Evolutionary conservation across 2,113 vertebrate species (phyloP).

Genomic region (Megaceryle maxima): DNA sequence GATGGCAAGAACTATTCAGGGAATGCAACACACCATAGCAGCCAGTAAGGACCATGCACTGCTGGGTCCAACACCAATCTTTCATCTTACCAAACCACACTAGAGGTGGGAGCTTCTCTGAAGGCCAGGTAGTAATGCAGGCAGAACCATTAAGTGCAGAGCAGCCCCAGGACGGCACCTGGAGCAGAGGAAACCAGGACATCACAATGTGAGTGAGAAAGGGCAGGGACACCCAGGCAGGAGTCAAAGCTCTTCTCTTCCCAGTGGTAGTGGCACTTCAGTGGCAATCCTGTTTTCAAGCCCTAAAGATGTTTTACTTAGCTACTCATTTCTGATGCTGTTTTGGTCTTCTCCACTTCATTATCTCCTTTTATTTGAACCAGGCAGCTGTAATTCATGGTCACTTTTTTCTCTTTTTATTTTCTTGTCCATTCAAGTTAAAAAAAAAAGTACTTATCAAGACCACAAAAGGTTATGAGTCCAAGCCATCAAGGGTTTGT

Average conservation of each 20-base stretch:
- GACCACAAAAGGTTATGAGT: not conserved
- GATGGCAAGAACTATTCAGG: not conserved
- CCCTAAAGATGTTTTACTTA: not conserved
- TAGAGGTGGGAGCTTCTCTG: not conserved
- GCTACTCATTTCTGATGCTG: not conserved
- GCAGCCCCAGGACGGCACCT: fast-evolving
- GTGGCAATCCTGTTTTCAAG: not conserved
- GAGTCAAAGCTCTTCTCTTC: not conserved
- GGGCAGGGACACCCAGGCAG: not conserved
- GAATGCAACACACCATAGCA: not conserved
- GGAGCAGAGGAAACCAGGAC: not conserved
- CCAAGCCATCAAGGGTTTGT: not conserved
- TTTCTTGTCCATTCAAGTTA: not conserved
- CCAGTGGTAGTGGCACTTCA: fast-evolving
- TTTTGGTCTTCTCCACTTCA: not conserved
- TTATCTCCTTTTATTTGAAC: not conserved
- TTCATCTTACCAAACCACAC: not conserved
- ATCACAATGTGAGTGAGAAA: fast-evolving
- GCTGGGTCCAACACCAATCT: not conserved
- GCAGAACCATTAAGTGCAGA: fast-evolving
- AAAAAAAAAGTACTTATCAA: not conserved
- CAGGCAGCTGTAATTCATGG: not conserved
- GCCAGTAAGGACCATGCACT: fast-evolving
- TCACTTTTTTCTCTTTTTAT: not conserved
- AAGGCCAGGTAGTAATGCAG: fast-evolving